phyloP scores from a whole-genome alignment of 1,140 invertebrate genomes.

The Caenorhabditis remanei region DNA sequence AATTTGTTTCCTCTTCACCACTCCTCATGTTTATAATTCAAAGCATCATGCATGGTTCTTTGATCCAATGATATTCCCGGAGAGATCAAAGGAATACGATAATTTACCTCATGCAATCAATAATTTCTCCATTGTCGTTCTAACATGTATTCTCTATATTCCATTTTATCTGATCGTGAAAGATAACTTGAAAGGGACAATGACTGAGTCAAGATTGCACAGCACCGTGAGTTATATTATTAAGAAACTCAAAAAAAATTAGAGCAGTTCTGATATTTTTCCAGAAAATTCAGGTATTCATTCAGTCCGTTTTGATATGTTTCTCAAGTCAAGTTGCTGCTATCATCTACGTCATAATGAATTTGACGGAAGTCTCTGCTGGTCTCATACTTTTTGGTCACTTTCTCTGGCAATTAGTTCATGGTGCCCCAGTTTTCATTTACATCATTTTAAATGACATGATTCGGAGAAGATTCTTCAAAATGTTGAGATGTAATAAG shows the following conservation, averaged over 20 bases:
- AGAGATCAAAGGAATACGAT: neutral
- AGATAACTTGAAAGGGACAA: neutral
- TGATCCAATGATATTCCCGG: conserved; percentile 17
- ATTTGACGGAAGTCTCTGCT: neutral
- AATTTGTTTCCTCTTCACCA: neutral
- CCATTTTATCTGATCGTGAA: neutral
- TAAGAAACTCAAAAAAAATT: too few relatives aligned
- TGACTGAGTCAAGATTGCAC: neutral
- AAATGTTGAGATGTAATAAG: neutral
- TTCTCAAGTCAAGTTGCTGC: neutral
- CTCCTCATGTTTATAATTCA: conserved; percentile 17
- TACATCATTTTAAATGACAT: conserved; percentile 11
- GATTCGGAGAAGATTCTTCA: neutral
- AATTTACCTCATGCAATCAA: neutral
- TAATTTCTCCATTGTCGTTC: neutral
- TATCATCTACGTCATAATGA: conserved; percentile 23
- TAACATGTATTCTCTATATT: neutral
- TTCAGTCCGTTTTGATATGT: conserved; percentile 2
- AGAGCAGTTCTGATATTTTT: neutral
- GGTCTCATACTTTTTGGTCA: neutral
- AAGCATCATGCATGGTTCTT: conserved; percentile 28
- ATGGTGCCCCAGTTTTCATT: conserved; percentile 12
- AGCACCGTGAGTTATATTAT: neutral
- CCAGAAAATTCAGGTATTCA: neutral
- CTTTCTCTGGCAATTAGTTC: neutral